A percentile compares a stretch with the other conserved stretches of the same genome.
Evolutionary conservation across 2,797 vertebrate species (phyloP).

Genomic region (Neomorphus geoffroyi): DNA sequence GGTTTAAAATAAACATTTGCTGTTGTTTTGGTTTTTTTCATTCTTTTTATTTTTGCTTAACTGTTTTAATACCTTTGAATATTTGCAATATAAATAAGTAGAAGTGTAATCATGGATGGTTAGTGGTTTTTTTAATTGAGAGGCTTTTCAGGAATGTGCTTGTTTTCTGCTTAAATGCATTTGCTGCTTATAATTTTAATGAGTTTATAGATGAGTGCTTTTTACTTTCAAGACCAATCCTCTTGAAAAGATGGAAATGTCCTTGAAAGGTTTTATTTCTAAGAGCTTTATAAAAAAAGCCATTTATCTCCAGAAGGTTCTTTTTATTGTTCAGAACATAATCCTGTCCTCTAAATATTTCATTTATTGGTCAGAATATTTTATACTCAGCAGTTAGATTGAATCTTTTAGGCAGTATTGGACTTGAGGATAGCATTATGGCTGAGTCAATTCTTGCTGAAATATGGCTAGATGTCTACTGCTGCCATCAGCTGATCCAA

Average conservation of each 20-base stretch:
- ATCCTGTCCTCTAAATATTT: not conserved
- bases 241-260: not conserved
- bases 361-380: not conserved
- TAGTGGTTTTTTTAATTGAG: not conserved
- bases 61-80: not conserved
- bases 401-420: slow-evolving; percentile 1
- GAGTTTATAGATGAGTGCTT: slow-evolving; percentile 32
- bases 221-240: slow-evolving; percentile 27
- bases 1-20: not conserved
- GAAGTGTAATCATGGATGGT: not conserved
- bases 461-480: not conserved
- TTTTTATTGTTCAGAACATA: not conserved
- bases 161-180: slow-evolving; percentile 45
- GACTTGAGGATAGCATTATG: not conserved
- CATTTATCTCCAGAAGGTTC: not conserved
- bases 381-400: not conserved
- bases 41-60: not conserved
- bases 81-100: not conserved
- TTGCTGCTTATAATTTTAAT: slow-evolving; percentile 41
- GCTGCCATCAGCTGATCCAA: not conserved
- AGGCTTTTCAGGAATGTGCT: slow-evolving; percentile 24
- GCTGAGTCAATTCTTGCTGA: not conserved
- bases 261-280: slow-evolving; percentile 21
- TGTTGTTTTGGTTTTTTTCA: not conserved
- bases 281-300: not conserved